phyloP scores from a whole-genome alignment of 2,888 invertebrate species.

The Metacarcinus magister region DNA sequence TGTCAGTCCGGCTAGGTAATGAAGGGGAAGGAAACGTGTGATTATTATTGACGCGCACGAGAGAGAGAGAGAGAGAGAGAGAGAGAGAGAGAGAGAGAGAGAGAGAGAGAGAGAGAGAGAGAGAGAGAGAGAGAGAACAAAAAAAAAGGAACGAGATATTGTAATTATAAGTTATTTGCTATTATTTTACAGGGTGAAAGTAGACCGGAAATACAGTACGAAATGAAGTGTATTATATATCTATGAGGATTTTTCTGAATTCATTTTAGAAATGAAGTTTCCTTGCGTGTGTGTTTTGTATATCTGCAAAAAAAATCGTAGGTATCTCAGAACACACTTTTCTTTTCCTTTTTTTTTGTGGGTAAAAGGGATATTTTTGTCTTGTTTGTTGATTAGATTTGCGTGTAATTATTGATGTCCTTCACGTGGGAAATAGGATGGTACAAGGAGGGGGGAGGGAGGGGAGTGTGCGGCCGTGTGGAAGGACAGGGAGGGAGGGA shows the following conservation, averaged over 20 bases:
- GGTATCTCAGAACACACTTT: not conserved
- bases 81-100: too few species aligned
- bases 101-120: too few species aligned
- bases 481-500: not conserved
- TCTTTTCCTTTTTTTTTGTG: not conserved
- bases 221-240: not conserved
- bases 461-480: not conserved
- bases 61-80: too few species aligned
- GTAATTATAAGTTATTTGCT: too few species aligned
- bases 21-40: slow-evolving; percentile 10
- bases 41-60: not conserved
- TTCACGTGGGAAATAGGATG: not conserved
- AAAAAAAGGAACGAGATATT: not conserved
- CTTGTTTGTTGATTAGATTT: not conserved
- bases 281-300: not conserved
- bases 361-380: not conserved
- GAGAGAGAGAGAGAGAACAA: too few species aligned
- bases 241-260: not conserved
- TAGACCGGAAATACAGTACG: not conserved
- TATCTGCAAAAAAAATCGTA: not conserved
- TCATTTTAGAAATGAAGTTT: not conserved
- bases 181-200: not conserved
- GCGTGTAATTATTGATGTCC: not conserved
- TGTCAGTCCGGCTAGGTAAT: not conserved
- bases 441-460: not conserved